Conservation (phyloP, 1,140 invertebrate genomes). For the Uloborus diversus region DNA sequence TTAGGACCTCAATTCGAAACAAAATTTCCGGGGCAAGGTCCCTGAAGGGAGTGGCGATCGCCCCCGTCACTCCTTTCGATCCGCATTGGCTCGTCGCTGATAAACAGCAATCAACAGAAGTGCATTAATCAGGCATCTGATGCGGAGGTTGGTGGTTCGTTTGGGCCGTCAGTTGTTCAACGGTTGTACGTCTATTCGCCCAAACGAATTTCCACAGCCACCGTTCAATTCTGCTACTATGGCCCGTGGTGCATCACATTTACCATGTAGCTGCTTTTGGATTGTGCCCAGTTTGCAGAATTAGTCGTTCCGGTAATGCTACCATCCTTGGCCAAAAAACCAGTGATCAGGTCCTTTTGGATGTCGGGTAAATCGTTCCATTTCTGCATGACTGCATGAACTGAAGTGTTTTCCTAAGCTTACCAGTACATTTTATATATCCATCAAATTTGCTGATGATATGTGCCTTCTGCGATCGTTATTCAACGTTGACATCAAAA, state of each 20-base stretch:
- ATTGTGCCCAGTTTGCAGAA: neutral
- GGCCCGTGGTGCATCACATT: neutral
- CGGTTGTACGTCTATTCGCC: neutral
- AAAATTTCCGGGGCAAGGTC: too few relatives aligned
- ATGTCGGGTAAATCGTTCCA: neutral
- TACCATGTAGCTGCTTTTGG: neutral
- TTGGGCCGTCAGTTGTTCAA: neutral
- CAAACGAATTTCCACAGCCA: neutral
- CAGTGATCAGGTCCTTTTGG: neutral
- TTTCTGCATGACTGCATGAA: neutral
- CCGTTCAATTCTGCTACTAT: neutral
- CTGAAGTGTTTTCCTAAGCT: neutral
- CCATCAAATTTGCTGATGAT: neutral
- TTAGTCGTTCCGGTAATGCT: slow-evolving; percentile 1
- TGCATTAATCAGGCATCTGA: too few relatives aligned
- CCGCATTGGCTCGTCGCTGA: too few relatives aligned
- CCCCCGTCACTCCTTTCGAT: too few relatives aligned
- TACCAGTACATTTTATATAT: neutral
- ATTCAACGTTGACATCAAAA: neutral
- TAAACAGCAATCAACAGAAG: too few relatives aligned
- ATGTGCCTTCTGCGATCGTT: neutral
- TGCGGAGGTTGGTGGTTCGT: too few relatives aligned
- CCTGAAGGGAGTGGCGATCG: too few relatives aligned
- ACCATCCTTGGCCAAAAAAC: neutral
- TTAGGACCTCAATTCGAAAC: too few relatives aligned